A percentile compares a stretch with the other conserved stretches of the same genome.
Evolutionary conservation across 2,113 vertebrate species (phyloP).

Genomic region (Cryptomyrus ogoouensis): DNA sequence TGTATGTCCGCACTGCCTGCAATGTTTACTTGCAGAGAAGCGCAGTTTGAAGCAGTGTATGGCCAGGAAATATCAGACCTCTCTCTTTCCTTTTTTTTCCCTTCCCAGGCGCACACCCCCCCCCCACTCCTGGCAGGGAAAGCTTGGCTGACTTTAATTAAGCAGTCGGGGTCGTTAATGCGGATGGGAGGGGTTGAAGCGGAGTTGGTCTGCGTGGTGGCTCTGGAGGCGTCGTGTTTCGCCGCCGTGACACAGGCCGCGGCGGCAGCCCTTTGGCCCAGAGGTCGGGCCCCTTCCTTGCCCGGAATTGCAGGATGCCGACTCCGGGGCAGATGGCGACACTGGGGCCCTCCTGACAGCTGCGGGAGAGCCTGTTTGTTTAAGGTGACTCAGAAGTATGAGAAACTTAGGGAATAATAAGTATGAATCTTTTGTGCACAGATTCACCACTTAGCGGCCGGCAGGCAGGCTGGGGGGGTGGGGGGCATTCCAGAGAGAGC

Average conservation of each 20-base stretch:
- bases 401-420: background rate
- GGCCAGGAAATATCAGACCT: background rate
- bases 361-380: background rate
- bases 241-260: slow-evolving; percentile 27
- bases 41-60: background rate
- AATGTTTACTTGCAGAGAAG: background rate
- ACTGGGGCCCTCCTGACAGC: background rate
- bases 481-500: background rate
- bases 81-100: background rate
- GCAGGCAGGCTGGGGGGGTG: background rate
- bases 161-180: slow-evolving; percentile 43
- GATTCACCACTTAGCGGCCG: background rate
- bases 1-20: slow-evolving; percentile 32
- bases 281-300: background rate
- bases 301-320: background rate
- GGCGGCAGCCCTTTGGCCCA: background rate
- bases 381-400: slow-evolving; percentile 7
- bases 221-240: background rate
- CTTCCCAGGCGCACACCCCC: background rate
- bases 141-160: slow-evolving; percentile 54
- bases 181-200: slow-evolving; percentile 31
- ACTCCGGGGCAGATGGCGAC: background rate
- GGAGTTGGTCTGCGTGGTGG: background rate
- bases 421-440: background rate
- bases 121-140: slow-evolving; percentile 49